Evolutionary conservation across 1,140 invertebrate species (phyloP).

Genomic region (Glomeris maerens): DNA sequence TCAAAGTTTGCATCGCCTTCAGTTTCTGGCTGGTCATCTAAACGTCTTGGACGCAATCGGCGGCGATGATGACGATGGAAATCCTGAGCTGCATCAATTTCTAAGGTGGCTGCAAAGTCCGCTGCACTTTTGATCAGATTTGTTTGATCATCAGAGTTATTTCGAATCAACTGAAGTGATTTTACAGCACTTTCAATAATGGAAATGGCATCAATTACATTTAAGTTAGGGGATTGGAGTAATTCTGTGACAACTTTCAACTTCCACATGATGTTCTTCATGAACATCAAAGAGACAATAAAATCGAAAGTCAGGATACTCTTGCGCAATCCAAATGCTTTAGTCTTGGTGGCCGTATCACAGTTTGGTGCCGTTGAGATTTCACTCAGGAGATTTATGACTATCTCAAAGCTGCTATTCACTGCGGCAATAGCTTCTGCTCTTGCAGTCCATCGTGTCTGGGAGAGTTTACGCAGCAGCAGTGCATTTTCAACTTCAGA

Average conservation of each 20-base stretch:
- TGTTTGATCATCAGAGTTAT: neutral
- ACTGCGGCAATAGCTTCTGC: too few species aligned
- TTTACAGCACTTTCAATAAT: neutral
- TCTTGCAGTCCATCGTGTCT: neutral
- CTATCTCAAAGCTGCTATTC: too few species aligned
- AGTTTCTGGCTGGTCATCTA: too few species aligned
- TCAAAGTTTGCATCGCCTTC: too few species aligned
- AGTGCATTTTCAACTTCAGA: neutral
- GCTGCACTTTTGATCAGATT: neutral
- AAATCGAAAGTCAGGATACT: neutral
- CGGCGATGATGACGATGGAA: neutral
- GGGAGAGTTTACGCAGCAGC: neutral
- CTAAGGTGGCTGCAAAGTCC: neutral
- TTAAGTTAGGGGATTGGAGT: neutral
- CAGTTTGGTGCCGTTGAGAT: too few species aligned
- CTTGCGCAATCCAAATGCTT: neutral
- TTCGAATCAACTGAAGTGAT: neutral
- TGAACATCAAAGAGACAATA: neutral
- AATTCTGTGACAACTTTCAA: neutral
- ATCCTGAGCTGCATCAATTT: neutral
- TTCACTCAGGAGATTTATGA: too few species aligned
- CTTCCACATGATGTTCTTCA: neutral
- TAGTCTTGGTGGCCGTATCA: too few species aligned
- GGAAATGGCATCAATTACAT: neutral
- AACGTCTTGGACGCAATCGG: neutral